Base-by-base conservation (phyloP, 2,113 vertebrate genomes). In the Podocnemis expansa region DNA sequence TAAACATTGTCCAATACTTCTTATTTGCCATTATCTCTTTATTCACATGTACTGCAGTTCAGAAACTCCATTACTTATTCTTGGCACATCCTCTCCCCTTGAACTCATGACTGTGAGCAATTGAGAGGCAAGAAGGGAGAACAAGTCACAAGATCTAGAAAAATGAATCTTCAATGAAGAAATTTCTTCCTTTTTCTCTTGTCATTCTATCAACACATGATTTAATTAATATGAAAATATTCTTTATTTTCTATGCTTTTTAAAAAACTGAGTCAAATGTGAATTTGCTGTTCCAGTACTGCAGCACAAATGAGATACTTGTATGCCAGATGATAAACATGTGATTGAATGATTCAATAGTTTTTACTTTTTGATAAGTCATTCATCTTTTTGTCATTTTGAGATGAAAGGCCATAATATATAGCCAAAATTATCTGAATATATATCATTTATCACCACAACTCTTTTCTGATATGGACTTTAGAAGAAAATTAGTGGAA, bases 61-160 rank as follows among this genome's bases (percentile, higher is more conserved):
- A 88, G 55, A 90, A 92, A 84, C 79, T 58, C 80, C 60, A 92
- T 94, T 95, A 93, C 95, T 94, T 91, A 85, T 90, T 94, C 78
- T 93, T 67, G 47, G 60, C 27, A 87, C 73, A 25, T 70, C 93
- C 82, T 84, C 12, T 80, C 84, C 79, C 85, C 52, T 83, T 96
- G 43, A 84, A 19, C 82, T 96, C 85, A 82, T 93, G 49, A 80
- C 83, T 95, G 85, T 34, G n/a, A 6, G 4, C 49, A 73, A 45
- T 45, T 96, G 92, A 96, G 91, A 93, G 92, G 56, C 82, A 81
- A 70, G 47, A 29, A 73, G 19, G 95, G 81, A 96, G 95, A 47
- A 47, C 47, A 47, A 47, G 47, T 10, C n/a, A n/a, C n/a, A n/a
- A n/a, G n/a, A n/a, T n/a, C n/a, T n/a, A n/a, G n/a, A n/a, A n/a